A percentile compares a stretch with the other conserved stretches of the same genome.
phyloP scores from a whole-genome alignment of 1,140 invertebrate species.

The Achatina immaculata region DNA sequence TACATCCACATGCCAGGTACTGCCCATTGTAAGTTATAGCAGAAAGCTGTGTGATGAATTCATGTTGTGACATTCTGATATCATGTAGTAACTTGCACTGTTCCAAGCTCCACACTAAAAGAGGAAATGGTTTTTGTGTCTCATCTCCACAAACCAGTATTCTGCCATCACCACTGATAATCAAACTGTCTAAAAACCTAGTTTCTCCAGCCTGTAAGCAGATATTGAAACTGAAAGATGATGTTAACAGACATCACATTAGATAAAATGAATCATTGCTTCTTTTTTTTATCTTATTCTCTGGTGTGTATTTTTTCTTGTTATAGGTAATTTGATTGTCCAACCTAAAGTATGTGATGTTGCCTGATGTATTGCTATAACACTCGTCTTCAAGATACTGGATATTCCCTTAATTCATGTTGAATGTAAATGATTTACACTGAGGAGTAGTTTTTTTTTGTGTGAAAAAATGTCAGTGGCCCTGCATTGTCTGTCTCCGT shows the following conservation, averaged over 20 bases:
- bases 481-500: no score
- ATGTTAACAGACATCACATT: not conserved
- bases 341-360: no score
- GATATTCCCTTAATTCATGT: no score
- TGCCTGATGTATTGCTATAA: no score
- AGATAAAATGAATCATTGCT: not conserved
- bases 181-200: constrained; percentile 87
- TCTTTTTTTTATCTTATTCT: no score
- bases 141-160: constrained; percentile 91
- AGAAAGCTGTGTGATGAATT: constrained; percentile 85
- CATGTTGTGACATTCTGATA: constrained; percentile 87
- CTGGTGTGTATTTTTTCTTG: no score
- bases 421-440: no score
- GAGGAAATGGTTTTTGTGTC: constrained; percentile 89
- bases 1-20: constrained; percentile 76
- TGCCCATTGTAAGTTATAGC: constrained; percentile 89
- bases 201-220: constrained; percentile 84
- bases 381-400: no score
- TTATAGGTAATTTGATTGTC: no score
- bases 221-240: not conserved
- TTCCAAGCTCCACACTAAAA: constrained; percentile 88
- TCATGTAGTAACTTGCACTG: constrained; percentile 88
- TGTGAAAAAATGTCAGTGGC: no score
- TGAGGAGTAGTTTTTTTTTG: no score
- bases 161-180: constrained; percentile 88